phyloP scores from a whole-genome alignment of 2,797 vertebrate species.

The Australoheros facetus region DNA sequence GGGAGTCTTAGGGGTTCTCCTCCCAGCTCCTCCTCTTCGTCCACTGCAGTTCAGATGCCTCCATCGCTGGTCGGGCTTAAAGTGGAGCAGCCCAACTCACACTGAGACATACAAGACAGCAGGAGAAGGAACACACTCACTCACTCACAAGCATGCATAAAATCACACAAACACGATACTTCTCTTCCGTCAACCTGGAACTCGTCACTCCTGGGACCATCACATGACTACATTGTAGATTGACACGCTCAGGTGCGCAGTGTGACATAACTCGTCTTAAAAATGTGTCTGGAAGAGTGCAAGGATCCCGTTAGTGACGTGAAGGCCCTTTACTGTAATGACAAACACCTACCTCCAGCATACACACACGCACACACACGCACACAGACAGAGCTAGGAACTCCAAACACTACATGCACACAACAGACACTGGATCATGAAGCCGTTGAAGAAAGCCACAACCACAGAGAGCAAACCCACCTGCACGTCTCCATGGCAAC shows the following conservation, averaged over 20 bases:
- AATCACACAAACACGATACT: background rate
- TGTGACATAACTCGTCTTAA: constrained; percentile 28
- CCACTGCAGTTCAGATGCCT: constrained; percentile 70
- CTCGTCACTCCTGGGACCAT: background rate
- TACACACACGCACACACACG: constrained; percentile 12
- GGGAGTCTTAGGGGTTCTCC: constrained; percentile 68
- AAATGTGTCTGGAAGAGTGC: constrained; percentile 10
- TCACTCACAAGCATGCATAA: constrained; percentile 23
- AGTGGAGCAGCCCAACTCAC: constrained; percentile 81
- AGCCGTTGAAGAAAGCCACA: constrained; percentile 45
- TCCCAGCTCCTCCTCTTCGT: constrained; percentile 61
- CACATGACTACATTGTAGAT: constrained; percentile 11
- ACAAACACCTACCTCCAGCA: constrained; percentile 73
- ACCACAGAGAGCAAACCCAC: constrained; percentile 52
- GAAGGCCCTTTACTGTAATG: constrained; percentile 50
- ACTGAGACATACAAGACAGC: constrained; percentile 42
- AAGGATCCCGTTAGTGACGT: background rate
- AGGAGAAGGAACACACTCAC: background rate
- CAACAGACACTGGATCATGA: constrained; percentile 53
- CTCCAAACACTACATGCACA: constrained; percentile 39
- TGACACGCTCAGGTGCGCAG: constrained; percentile 12
- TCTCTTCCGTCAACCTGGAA: constrained; percentile 1
- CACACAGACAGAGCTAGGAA: constrained; percentile 21
- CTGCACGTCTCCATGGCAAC: constrained; percentile 64
- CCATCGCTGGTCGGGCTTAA: constrained; percentile 86